phyloP scores from a whole-genome alignment of 2,888 invertebrate species.

The Brassicogethes aeneus region DNA sequence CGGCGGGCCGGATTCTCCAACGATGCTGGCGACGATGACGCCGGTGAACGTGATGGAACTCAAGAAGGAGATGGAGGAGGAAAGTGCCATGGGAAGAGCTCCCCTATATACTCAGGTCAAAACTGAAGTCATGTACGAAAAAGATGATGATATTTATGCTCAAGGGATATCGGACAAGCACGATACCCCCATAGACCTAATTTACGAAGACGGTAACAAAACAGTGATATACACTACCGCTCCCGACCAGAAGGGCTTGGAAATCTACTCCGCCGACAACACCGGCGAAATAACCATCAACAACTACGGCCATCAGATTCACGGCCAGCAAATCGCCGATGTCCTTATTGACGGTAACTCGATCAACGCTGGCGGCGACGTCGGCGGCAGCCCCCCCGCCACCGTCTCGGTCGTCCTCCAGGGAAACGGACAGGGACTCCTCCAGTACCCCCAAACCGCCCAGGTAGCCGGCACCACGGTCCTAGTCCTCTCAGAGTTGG shows the following conservation, averaged over 20 bases:
- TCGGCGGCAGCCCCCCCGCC: conserved; percentile 39
- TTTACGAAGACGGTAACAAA: conserved; percentile 77
- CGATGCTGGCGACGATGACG: conserved; percentile 80
- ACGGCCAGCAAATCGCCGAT: conserved; percentile 42
- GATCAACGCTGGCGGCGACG: conserved; percentile 43
- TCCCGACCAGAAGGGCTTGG: conserved; percentile 70
- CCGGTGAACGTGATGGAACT: conserved; percentile 76
- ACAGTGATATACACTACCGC: conserved; percentile 75
- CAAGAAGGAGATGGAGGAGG: conserved; percentile 55
- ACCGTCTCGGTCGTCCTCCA: conserved; percentile 44
- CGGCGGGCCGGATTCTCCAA: conserved; percentile 57
- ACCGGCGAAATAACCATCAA: conserved; percentile 40
- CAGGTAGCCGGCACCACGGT: conserved; percentile 53
- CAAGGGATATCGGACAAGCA: conserved; percentile 48
- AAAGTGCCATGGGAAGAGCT: conserved; percentile 52
- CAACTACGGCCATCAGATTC: conserved; percentile 40
- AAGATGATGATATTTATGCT: conserved; percentile 42
- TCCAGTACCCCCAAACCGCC: conserved; percentile 45
- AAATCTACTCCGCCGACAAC: conserved; percentile 63
- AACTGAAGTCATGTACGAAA: conserved; percentile 44
- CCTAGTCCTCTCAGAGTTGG: conserved; percentile 60
- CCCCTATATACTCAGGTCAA: conserved; percentile 49
- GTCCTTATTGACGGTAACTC: conserved; percentile 47
- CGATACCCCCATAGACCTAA: conserved; percentile 70
- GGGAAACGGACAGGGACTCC: conserved; percentile 45